phyloP scores from a whole-genome alignment of 2,797 vertebrate genomes.

The Philypnodon macrostomus region DNA sequence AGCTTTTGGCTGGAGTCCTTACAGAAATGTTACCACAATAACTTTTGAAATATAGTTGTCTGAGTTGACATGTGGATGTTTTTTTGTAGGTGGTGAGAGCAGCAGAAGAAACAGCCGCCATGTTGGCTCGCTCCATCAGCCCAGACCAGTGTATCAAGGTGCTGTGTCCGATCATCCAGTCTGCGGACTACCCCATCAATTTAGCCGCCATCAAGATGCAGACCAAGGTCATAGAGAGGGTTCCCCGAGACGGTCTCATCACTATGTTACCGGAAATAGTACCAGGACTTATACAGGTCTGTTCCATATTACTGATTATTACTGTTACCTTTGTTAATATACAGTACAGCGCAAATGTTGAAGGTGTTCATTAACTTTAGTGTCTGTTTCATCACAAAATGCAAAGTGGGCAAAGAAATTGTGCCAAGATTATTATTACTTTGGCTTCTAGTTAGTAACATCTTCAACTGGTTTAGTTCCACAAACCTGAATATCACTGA shows the following conservation, averaged over 20 bases:
- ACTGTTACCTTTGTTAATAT: neutral
- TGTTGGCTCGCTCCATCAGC: slow-evolving; percentile 91
- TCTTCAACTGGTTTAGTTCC: too few relatives aligned
- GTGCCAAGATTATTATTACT: too few relatives aligned
- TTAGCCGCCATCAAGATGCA: slow-evolving; percentile 99
- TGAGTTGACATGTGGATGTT: too few relatives aligned
- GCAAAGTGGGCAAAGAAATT: too few relatives aligned
- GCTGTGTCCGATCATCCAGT: slow-evolving; percentile 96
- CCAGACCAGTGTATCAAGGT: slow-evolving; percentile 98
- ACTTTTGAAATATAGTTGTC: too few relatives aligned
- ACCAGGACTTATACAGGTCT: slow-evolving; percentile 93
- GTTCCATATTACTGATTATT: neutral
- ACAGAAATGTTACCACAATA: too few relatives aligned
- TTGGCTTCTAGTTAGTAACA: too few relatives aligned
- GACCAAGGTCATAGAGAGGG: slow-evolving; percentile 91
- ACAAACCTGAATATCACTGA: too few relatives aligned
- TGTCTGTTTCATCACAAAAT: too few relatives aligned
- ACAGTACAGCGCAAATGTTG: too few relatives aligned
- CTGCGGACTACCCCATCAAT: slow-evolving; percentile 97
- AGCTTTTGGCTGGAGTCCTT: too few relatives aligned
- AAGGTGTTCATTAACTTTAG: too few relatives aligned
- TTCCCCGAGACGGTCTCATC: slow-evolving; percentile 86
- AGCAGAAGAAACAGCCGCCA: slow-evolving; percentile 93
- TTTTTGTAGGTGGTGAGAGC: slow-evolving; percentile 92
- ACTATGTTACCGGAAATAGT: slow-evolving; percentile 91